Evolutionary conservation across 2,113 vertebrate genomes (phyloP).

Genomic region (Carassius gibelio): DNA sequence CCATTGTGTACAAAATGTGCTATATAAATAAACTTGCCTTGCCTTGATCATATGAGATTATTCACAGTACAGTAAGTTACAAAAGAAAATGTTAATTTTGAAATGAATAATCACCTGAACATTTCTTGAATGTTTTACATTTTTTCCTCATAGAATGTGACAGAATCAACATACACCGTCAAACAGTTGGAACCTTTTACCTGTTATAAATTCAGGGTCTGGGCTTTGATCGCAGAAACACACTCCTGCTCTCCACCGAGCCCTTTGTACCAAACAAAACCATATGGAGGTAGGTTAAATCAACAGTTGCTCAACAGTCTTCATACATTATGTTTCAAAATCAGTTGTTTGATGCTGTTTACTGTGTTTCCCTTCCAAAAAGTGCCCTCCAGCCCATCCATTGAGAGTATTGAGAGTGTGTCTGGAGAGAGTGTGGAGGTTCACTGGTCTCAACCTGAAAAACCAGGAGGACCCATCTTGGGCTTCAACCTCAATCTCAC

Average conservation of each 20-base stretch:
- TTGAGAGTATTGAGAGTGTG: conserved; percentile 71
- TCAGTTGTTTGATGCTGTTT: background rate
- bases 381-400: conserved; percentile 71
- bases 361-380: background rate
- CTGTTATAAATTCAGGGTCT: conserved; percentile 75
- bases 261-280: conserved; percentile 68
- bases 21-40: too few relatives aligned
- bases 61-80: background rate
- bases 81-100: background rate
- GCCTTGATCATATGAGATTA: background rate
- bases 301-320: background rate
- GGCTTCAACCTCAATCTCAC: conserved; percentile 78
- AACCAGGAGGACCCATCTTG: conserved; percentile 74
- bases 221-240: conserved; percentile 74
- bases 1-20: too few relatives aligned
- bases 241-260: conserved; percentile 71
- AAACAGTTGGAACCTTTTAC: conserved; percentile 74
- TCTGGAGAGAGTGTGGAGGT: conserved; percentile 76
- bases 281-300: conserved; percentile 73
- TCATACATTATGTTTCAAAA: background rate
- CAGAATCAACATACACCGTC: conserved; percentile 64
- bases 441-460: conserved; percentile 75
- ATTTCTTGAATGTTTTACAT: background rate
- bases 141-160: conserved; percentile 67
- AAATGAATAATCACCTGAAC: background rate